These are phyloP conservation scores for Archips xylosteana DNA, from an alignment of 2,888 invertebrate genomes.

Conservation along the genomic window DNA sequence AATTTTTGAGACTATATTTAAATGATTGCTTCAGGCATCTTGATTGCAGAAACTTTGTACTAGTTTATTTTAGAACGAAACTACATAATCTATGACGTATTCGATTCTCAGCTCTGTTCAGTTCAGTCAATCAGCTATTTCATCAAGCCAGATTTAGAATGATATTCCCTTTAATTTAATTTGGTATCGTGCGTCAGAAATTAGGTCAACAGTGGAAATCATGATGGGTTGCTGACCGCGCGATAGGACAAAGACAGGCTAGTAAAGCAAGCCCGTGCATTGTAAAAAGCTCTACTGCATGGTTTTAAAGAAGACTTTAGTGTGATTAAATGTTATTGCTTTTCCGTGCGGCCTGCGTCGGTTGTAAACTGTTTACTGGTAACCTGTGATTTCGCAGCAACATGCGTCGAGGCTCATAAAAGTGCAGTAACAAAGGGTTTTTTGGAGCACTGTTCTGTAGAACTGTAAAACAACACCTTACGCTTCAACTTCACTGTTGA, in stretches of 20 bases:
- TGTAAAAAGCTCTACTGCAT: conserved; percentile 10
- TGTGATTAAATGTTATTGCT: conserved; percentile 7
- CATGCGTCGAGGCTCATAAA: conserved; percentile 29
- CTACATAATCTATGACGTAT: not conserved
- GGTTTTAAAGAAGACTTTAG: conserved; percentile 21
- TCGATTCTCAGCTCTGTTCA: conserved; percentile 28
- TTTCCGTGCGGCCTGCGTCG: not conserved
- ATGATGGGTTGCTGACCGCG: conserved; percentile 55
- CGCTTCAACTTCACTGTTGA: not conserved
- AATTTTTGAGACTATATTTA: not conserved
- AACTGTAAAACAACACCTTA: not conserved
- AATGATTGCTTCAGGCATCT: not conserved
- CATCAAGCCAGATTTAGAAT: conserved; percentile 33
- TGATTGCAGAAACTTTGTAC: conserved; percentile 1
- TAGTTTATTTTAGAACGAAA: not conserved
- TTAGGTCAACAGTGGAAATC: conserved; percentile 52
- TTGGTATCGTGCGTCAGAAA: conserved; percentile 23
- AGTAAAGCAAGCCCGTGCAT: conserved; percentile 39
- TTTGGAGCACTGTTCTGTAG: conserved; percentile 16
- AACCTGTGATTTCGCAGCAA: conserved; percentile 29
- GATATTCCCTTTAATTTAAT: conserved; percentile 27
- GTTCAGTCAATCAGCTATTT: conserved; percentile 23
- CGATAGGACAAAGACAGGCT: conserved; percentile 44
- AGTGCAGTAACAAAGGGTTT: conserved; percentile 30
- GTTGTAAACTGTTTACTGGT: conserved; percentile 32